phyloP scores from a whole-genome alignment of 2,888 invertebrate genomes.

The Aphrophora alni region DNA sequence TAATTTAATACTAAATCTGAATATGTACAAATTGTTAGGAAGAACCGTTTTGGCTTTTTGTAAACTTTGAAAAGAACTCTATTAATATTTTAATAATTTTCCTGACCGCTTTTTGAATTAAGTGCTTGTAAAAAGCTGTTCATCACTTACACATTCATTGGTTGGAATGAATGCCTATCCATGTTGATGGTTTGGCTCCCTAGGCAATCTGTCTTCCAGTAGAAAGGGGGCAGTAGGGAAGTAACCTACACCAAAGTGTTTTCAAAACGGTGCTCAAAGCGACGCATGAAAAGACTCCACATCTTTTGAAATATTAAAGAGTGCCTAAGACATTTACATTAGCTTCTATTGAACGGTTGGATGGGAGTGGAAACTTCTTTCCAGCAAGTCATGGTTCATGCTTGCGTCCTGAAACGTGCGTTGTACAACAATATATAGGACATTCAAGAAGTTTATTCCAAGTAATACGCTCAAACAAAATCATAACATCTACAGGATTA shows the following conservation, averaged over 20 bases:
- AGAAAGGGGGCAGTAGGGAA: not conserved
- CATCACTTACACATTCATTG: not conserved
- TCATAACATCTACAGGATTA: too few species aligned
- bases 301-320: conserved; percentile 7
- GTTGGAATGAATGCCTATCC: not conserved
- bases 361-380: not conserved
- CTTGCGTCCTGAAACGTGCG: not conserved
- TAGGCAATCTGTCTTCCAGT: not conserved
- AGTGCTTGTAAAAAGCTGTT: conserved; percentile 6
- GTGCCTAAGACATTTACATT: not conserved
- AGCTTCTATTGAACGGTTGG: not conserved
- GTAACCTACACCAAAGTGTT: not conserved
- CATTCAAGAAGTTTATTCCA: too few species aligned
- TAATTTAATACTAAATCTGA: too few species aligned
- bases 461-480: too few species aligned
- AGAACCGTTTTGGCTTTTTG: not conserved
- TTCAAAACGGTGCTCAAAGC: not conserved
- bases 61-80: not conserved
- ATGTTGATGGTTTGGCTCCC: not conserved
- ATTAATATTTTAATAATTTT: not conserved
- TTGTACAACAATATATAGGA: too few species aligned
- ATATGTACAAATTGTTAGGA: too few species aligned
- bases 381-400: not conserved
- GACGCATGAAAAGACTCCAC: not conserved
- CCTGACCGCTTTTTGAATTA: not conserved